Conservation (phyloP, 23 tunicate genomes). For the Botrylloides violaceus region DNA sequence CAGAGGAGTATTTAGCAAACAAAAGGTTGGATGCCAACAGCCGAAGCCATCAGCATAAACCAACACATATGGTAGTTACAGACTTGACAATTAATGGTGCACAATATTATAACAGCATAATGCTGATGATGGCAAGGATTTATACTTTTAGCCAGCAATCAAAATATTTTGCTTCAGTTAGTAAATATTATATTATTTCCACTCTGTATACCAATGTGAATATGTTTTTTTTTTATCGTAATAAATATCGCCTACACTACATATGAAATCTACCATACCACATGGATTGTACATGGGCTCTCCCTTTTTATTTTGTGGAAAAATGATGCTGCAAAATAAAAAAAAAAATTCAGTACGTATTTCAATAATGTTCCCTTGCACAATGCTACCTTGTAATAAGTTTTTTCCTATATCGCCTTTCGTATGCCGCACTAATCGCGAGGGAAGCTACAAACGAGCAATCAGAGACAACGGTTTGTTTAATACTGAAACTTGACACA, state of each 20-base stretch:
- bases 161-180: too few relatives aligned
- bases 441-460: conserved; percentile 92
- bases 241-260: neutral
- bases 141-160: too few relatives aligned
- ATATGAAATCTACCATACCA: conserved; percentile 45
- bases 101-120: too few relatives aligned
- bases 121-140: too few relatives aligned
- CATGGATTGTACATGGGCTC: conserved; percentile 94
- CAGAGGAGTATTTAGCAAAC: too few relatives aligned
- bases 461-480: conserved; percentile 95
- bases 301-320: conserved; percentile 74
- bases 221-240: neutral
- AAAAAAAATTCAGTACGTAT: neutral
- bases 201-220: too few relatives aligned
- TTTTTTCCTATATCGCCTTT: conserved; percentile 62
- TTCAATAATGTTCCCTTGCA: neutral
- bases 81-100: too few relatives aligned
- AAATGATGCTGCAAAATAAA: conserved; percentile 50
- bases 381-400: conserved; percentile 68
- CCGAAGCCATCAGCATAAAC: too few relatives aligned
- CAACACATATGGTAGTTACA: too few relatives aligned
- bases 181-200: too few relatives aligned
- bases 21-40: too few relatives aligned
- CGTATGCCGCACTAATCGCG: conserved; percentile 88
- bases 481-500: conserved; percentile 68